These are phyloP conservation scores for Chelonus insularis DNA, from an alignment of 1,140 invertebrate genomes.

Conservation along the genomic window DNA sequence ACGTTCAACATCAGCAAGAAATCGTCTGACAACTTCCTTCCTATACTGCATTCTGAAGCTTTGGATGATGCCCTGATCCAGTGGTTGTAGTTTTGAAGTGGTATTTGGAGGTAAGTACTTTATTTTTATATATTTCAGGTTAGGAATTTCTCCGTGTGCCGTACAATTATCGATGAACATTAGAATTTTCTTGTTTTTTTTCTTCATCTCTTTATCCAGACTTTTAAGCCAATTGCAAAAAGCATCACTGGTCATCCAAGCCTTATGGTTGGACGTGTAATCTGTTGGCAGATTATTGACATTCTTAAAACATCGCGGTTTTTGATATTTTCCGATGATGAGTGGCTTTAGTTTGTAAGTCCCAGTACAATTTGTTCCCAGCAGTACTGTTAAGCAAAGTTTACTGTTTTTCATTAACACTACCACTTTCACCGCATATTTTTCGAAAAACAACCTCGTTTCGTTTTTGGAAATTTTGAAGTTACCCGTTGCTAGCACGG, in stretches of 20 bases:
- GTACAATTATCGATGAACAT: slow-evolving; percentile 59
- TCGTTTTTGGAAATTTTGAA: slow-evolving; percentile 45
- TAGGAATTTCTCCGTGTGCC: slow-evolving; percentile 42
- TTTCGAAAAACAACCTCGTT: slow-evolving; percentile 40
- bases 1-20: slow-evolving; percentile 2
- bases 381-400: slow-evolving; percentile 54
- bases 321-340: slow-evolving; percentile 57
- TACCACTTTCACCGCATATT: slow-evolving; percentile 43
- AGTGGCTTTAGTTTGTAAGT: slow-evolving; percentile 55
- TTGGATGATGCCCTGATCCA: slow-evolving; percentile 58
- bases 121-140: slow-evolving; percentile 46
- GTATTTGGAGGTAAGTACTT: slow-evolving; percentile 57
- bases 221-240: slow-evolving; percentile 47
- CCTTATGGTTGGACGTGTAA: slow-evolving; percentile 53
- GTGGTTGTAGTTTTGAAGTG: slow-evolving; percentile 56
- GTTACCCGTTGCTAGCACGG: slow-evolving; percentile 48
- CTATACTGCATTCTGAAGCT: slow-evolving; percentile 45
- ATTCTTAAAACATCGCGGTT: slow-evolving; percentile 55
- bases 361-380: slow-evolving; percentile 52
- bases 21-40: slow-evolving; percentile 29
- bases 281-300: slow-evolving; percentile 45
- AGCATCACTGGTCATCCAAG: slow-evolving; percentile 37
- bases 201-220: slow-evolving; percentile 41
- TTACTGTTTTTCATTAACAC: slow-evolving; percentile 52
- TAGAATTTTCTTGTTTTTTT: slow-evolving; percentile 51